Evolutionary conservation across 1,140 invertebrate genomes (phyloP), one percentile per base, ranked within the genome.

Genomic region (Drosophila subpulchrella): DNA sequence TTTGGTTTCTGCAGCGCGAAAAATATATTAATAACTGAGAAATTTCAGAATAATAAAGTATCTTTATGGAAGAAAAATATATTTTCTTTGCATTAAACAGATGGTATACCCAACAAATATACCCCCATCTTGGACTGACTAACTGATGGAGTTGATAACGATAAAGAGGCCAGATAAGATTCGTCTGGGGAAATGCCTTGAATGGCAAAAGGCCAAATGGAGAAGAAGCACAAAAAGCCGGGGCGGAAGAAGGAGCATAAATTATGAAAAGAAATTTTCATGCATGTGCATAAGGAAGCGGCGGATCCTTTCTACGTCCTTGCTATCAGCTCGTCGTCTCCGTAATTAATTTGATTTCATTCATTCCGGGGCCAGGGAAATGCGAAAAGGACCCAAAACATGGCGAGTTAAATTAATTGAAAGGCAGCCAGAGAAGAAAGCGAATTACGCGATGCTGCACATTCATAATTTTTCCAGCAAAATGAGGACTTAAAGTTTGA

Each of bases 311-410:
- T 47, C 47, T 36, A 32, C 15, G 54, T 46, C 8, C 47, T 50
- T 12, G 39, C 53, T 63, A 56, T 74, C 59, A 65, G 71, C 70
- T 55, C 51, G 34, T 51, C 72, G 50, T 56, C 58, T 38, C 15
- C 56, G 79, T 88, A 88, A 88, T 88, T 88, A 88, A 88, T 88
- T 89, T 89, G 84, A 88, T 88, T 88, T 79, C 79, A 77, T 88
- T 67, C 83, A 80, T 88, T 88, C 61, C 20, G 20, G 65, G 68
- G 68, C 79, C 10, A 67, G 65, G 83, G 38, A 70, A 79, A 79
- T 73, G 83, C 55, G 41, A 75, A 76, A 78, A 65, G 46, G 67
- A 13, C 32, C 24, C 46, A 51, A 65, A 63, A 63, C 48, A 72
- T 57, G 36, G 63, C 48, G 60, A 79, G 60, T 60, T 67, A 70